Base-by-base conservation (phyloP, 1,140 invertebrate species). In the Scaptomyza graminum region DNA sequence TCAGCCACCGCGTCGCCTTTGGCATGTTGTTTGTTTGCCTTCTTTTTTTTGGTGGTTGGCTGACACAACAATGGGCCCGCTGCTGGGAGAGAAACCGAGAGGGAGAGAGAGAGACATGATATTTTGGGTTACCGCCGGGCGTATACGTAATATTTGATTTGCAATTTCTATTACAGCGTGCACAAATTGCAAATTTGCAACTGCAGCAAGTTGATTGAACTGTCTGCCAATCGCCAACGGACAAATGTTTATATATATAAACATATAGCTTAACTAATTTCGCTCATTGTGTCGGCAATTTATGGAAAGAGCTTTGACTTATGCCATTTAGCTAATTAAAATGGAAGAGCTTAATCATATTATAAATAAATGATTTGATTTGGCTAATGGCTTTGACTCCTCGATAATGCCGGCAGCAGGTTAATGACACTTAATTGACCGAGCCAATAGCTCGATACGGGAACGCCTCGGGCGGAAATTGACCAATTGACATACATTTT, bases 401-500 rank as follows among this genome's bases (percentile, higher is more conserved):
- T n/a, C 41, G 15, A 46, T 41, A n/a, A n/a, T 52, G 22, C 49
- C 31, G 9, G 34, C 67, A 47, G 47, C 83, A 82, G 83, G 83
- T 88, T 88, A 87, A 83, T 79, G 83, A 88, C 83, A 87, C 79
- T 88, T 87, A 87, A 87, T 88, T 88, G 84, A 72, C 31, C 31
- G 8, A 7, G 31, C 83, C 71, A 66, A 66, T 60, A 68, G 28
- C 52, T 80, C 71, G 49, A 64, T 67, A 46, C 44, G 76, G 77
- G 37, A 46, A 25, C 31, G 31, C 31, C 41, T 11, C 6, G 13
- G 54, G 43, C 76, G 83, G 83, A 88, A 88, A 87, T 83, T 87
- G 83, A 88, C 82, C 82, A 87, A 87, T 88, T 87, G 83, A 87
- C 83, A 87, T 87, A 87, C 83, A 87, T 87, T 87, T 87, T 87